Conservation (phyloP, 2,888 invertebrate genomes). For the Camptogramma bilineatum region DNA sequence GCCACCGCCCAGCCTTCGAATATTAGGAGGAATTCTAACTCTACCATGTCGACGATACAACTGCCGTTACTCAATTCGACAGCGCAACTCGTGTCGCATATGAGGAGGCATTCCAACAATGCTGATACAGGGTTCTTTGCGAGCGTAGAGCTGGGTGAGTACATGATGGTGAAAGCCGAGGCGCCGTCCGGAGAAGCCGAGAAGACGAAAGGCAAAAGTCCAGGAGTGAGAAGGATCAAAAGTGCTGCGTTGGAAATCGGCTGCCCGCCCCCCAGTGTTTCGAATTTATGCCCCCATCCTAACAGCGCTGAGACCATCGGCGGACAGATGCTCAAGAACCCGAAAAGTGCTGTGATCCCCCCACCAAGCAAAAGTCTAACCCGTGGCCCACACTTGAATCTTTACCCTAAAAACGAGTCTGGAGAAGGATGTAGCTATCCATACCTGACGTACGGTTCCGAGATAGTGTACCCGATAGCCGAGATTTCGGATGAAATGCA, state of each 20-base stretch:
- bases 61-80: conserved; percentile 82
- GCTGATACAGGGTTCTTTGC: conserved; percentile 86
- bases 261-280: conserved; percentile 88
- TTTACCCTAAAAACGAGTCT: conserved; percentile 87
- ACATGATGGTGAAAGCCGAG: conserved; percentile 82
- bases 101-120: conserved; percentile 87
- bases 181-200: conserved; percentile 76
- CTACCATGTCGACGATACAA: conserved; percentile 87
- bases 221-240: conserved; percentile 88
- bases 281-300: conserved; percentile 91
- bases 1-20: conserved; percentile 78
- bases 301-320: conserved; percentile 92
- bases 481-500: conserved; percentile 93
- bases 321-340: conserved; percentile 88
- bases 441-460: conserved; percentile 88
- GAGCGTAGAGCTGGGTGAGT: conserved; percentile 81
- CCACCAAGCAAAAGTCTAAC: conserved; percentile 90
- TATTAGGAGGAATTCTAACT: conserved; percentile 86
- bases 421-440: conserved; percentile 92
- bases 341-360: conserved; percentile 86
- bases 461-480: conserved; percentile 93
- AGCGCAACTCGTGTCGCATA: conserved; percentile 79
- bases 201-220: conserved; percentile 83
- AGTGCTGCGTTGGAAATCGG: conserved; percentile 90
- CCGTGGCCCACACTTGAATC: conserved; percentile 89